These are phyloP conservation scores for Mormyrops attenuatus DNA, from an alignment of 2,797 vertebrate species.

Conservation along the genomic window DNA sequence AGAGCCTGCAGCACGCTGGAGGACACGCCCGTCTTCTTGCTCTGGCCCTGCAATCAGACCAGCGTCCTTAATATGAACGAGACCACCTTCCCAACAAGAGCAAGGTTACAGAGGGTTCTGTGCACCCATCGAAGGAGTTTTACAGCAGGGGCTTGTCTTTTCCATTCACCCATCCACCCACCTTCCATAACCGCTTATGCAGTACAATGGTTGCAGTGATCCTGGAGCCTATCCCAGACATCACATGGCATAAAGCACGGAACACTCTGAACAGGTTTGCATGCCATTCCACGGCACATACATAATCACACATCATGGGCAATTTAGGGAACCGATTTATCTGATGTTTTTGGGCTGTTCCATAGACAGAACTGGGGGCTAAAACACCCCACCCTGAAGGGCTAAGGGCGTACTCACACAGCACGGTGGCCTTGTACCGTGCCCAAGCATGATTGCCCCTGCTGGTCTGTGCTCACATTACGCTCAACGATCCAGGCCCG, in stretches of 20 bases:
- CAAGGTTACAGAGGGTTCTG: neutral
- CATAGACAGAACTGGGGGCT: neutral
- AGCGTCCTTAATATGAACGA: neutral
- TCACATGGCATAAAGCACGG: neutral
- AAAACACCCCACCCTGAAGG: neutral
- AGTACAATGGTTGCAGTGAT: neutral
- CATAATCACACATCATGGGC: neutral
- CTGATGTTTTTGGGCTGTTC: neutral
- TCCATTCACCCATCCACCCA: neutral
- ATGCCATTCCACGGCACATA: neutral
- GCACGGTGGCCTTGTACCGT: neutral
- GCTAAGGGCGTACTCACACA: neutral
- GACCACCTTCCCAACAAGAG: neutral
- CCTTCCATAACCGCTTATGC: neutral
- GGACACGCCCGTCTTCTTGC: slow-evolving; percentile 90
- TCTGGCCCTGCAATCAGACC: slow-evolving; percentile 65
- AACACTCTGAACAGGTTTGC: neutral
- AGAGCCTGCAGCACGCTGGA: slow-evolving; percentile 93
- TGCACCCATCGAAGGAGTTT: neutral
- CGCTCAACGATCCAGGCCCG: neutral
- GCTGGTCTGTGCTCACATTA: neutral
- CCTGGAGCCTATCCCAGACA: neutral
- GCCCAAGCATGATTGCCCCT: neutral
- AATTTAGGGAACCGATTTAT: neutral
- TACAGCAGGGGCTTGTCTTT: neutral